Conservation (phyloP, 2,113 vertebrate genomes). For the Dromiciops gliroides region DNA sequence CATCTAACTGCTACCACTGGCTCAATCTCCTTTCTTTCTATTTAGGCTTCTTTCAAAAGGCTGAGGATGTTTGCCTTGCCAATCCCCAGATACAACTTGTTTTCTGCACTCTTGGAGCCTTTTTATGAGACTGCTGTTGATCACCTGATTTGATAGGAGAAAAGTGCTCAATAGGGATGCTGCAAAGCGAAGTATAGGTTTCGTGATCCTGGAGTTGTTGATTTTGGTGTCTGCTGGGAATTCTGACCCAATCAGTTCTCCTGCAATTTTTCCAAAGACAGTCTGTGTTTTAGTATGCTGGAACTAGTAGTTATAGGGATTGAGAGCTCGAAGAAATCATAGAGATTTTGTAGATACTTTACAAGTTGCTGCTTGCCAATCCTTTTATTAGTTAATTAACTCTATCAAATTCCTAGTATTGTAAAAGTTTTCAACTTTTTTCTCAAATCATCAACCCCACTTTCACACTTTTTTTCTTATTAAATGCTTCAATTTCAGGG, state of each 20-base stretch:
- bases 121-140: neutral
- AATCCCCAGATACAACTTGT: neutral
- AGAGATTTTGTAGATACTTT: neutral
- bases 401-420: neutral
- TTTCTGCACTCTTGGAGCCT: neutral
- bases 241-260: neutral
- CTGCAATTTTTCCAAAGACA: neutral
- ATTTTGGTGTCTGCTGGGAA: neutral
- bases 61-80: neutral
- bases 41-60: constrained; percentile 28
- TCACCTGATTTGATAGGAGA: constrained; percentile 1
- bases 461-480: neutral
- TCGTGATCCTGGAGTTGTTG: neutral
- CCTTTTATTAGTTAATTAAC: neutral
- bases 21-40: neutral
- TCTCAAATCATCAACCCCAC: neutral
- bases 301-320: neutral
- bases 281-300: neutral
- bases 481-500: too few species aligned
- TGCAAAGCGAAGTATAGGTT: neutral
- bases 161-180: neutral
- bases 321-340: neutral
- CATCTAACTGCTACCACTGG: constrained; percentile 36
- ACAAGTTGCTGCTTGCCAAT: neutral
- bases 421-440: neutral